Evolutionary conservation across 2,113 vertebrate species (phyloP), one percentile per base, ranked within the genome.

Genomic region (Oplegnathus fasciatus): DNA sequence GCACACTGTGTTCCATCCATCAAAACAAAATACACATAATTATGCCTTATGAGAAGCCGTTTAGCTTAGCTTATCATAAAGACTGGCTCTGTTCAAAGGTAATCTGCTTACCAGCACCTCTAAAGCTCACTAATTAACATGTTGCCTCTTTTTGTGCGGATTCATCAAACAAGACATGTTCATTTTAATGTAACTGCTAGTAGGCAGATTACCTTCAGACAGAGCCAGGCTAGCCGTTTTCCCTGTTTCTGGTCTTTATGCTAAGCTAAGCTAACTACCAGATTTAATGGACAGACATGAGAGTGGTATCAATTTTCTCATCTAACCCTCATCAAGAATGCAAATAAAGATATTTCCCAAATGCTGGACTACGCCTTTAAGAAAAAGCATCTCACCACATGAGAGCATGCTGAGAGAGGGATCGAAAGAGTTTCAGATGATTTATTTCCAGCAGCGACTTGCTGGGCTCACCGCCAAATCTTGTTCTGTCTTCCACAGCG

Each of bases 401-500:
- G 70, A 57, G 70, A 10, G 32, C 69, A 57, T 20, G 34, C 6
- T 26, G 14, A 40, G 73, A 26, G 58, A 20, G 40, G 17, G 32
- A 10, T 7, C 17, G 66, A 32, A 6, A 22, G 9, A 9, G 6
- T 37, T 42, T 72, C 46, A 26, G n/a, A 13, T 70, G 22, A 67
- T 37, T 52, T 68, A 30, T 52, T n/a, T 30, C 52, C 54, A 52
- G 26, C n/a, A 40, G 52, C 6, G 54, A 68, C 69, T 48, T n/a
- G 8, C 40, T 2, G 24, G 42, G 14, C 71, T 84, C 61, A 77
- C 8, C 11, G 2, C 42, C 30, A 24, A 17, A 34, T 76, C 52
- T 79, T 40, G 11, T 66, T 86, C 52, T 77, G 67, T 88, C 30
- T 10, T 72, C 76, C 30, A 15, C 86, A 87, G 84, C 58, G 2